Evolutionary conservation across 2,113 vertebrate genomes (phyloP).

Genomic region (Taurulus bubalis): DNA sequence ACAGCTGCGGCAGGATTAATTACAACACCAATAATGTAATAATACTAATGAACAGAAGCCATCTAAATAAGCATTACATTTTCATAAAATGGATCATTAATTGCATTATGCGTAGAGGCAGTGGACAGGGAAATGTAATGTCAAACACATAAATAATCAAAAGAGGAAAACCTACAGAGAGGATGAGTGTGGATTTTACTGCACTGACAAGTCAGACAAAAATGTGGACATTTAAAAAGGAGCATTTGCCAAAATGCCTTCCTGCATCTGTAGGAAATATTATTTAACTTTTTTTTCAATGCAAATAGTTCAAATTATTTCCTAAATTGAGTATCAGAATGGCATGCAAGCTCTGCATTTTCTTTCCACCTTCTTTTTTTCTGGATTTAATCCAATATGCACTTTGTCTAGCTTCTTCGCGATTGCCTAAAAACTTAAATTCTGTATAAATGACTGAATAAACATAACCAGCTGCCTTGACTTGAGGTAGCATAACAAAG

Average conservation of each 20-base stretch:
- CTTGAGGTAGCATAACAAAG: neutral
- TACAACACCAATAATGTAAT: slow-evolving; percentile 20
- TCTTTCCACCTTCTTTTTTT: neutral
- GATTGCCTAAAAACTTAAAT: neutral
- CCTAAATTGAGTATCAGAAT: neutral
- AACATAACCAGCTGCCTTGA: neutral
- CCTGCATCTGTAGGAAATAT: neutral
- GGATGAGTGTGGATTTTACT: neutral
- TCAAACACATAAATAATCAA: neutral
- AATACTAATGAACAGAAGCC: slow-evolving; percentile 10
- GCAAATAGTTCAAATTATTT: neutral
- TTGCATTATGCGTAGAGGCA: neutral
- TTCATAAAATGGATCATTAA: neutral
- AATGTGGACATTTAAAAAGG: neutral
- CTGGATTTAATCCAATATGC: neutral
- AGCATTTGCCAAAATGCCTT: neutral
- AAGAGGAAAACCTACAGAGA: neutral
- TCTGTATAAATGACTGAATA: neutral
- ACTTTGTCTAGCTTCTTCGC: neutral
- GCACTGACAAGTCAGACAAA: neutral
- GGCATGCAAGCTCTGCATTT: neutral
- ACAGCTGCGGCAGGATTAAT: neutral
- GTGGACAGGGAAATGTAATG: neutral
- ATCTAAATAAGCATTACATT: neutral
- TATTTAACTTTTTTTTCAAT: neutral